Conservation (phyloP, 2,797 vertebrate species). For the Clamator glandarius region DNA sequence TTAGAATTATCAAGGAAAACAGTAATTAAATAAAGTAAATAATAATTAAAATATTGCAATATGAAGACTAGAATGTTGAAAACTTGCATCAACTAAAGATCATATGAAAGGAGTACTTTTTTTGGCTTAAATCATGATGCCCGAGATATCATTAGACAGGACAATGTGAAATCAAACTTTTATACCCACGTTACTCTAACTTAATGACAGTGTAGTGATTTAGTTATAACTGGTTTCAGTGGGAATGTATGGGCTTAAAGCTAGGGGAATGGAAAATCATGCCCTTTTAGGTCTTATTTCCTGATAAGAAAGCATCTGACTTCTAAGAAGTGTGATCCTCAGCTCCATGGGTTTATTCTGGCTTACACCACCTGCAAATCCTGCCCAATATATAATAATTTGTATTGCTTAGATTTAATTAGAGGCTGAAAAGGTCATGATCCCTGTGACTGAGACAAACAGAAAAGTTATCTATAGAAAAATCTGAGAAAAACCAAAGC, state of each 20-base stretch:
- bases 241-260: not conserved
- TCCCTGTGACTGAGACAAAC: not conserved
- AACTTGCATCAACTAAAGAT: not conserved
- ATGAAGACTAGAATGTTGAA: slow-evolving; percentile 15
- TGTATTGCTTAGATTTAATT: not conserved
- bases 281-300: not conserved
- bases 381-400: not conserved
- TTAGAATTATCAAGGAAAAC: slow-evolving; percentile 55
- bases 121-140: not conserved
- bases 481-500: not conserved
- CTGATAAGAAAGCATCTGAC: not conserved
- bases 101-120: not conserved
- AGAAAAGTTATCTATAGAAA: not conserved
- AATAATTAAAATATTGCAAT: slow-evolving; percentile 33
- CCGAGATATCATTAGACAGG: not conserved
- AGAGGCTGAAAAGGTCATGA: not conserved
- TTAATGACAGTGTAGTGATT: not conserved
- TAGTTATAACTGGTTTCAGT: not conserved
- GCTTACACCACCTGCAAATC: not conserved
- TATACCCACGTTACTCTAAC: not conserved
- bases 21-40: slow-evolving; percentile 48
- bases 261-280: not conserved
- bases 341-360: not conserved
- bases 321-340: not conserved
- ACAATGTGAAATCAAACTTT: not conserved